Evolutionary conservation across 2,797 vertebrate genomes (phyloP).

Genomic region (Enteromius trimaculatus): DNA sequence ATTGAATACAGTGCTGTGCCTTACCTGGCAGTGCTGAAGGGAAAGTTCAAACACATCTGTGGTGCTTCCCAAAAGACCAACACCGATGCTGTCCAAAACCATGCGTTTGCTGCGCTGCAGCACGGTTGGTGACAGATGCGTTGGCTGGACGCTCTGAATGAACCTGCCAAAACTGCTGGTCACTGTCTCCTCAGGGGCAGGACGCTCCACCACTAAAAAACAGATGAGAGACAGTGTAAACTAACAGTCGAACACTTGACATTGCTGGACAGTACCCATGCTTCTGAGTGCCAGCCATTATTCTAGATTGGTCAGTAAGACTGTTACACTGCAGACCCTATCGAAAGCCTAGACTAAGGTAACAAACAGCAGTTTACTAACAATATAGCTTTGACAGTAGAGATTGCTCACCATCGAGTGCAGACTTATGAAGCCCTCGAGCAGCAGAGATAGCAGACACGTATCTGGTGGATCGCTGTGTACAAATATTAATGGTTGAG

Average conservation of each 20-base stretch:
- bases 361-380: not conserved
- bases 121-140: slow-evolving; percentile 77
- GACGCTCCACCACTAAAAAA: slow-evolving; percentile 70
- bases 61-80: slow-evolving; percentile 86
- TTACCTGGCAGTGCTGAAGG: slow-evolving; percentile 85
- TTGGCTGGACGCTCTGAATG: slow-evolving; percentile 75
- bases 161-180: slow-evolving; percentile 86
- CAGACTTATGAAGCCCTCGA: slow-evolving; percentile 55
- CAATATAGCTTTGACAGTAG: not conserved
- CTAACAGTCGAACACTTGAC: not conserved
- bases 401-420: slow-evolving; percentile 54
- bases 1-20: not conserved
- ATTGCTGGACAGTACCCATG: not conserved
- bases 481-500: slow-evolving; percentile 5
- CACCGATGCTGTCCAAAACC: slow-evolving; percentile 89
- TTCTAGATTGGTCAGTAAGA: not conserved
- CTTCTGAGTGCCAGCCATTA: not conserved
- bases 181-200: slow-evolving; percentile 76
- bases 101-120: slow-evolving; percentile 87
- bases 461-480: slow-evolving; percentile 46
- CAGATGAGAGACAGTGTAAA: not conserved
- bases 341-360: not conserved
- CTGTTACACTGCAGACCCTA: not conserved
- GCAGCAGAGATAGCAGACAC: slow-evolving; percentile 23
- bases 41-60: slow-evolving; percentile 82